Percentiles rank a stretch among this genome's conserved stretches.
Conservation (phyloP, 2,797 vertebrate species). For the Scyliorhinus canicula region DNA sequence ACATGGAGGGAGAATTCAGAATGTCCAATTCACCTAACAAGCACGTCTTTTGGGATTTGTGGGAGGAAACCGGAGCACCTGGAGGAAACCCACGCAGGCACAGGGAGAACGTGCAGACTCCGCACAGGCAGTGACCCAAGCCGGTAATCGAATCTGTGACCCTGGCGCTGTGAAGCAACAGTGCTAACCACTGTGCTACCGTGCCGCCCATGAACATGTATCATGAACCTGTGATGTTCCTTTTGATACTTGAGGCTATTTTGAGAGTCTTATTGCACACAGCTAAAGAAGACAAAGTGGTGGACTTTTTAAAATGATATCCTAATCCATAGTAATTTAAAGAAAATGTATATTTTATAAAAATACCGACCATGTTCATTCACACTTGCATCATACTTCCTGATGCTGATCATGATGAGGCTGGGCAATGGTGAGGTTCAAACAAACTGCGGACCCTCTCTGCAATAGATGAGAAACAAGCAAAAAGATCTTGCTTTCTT, state of each 20-base stretch:
- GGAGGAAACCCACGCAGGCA: too few relatives aligned
- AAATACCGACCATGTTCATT: background rate
- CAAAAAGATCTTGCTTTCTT: background rate
- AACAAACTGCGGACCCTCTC: background rate
- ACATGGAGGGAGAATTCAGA: too few relatives aligned
- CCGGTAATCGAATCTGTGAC: too few relatives aligned
- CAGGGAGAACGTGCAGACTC: too few relatives aligned
- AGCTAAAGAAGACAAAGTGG: background rate
- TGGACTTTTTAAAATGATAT: background rate
- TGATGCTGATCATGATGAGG: background rate
- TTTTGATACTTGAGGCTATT: background rate
- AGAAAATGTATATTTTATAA: background rate
- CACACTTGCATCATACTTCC: background rate
- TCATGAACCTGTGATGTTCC: background rate
- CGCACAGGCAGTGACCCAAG: too few relatives aligned
- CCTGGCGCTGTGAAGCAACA: too few relatives aligned
- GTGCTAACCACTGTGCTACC: too few relatives aligned
- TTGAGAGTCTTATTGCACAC: too few relatives aligned
- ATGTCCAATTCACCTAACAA: too few relatives aligned
- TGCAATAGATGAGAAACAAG: background rate
- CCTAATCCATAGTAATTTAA: background rate
- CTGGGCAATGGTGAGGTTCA: background rate
- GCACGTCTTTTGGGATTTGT: too few relatives aligned
- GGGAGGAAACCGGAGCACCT: too few relatives aligned
- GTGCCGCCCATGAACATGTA: too few relatives aligned